Evolutionary conservation across 2,888 invertebrate genomes (phyloP), one percentile per base, ranked within the genome.

Genomic region (Tenthredo scrophulariae): DNA sequence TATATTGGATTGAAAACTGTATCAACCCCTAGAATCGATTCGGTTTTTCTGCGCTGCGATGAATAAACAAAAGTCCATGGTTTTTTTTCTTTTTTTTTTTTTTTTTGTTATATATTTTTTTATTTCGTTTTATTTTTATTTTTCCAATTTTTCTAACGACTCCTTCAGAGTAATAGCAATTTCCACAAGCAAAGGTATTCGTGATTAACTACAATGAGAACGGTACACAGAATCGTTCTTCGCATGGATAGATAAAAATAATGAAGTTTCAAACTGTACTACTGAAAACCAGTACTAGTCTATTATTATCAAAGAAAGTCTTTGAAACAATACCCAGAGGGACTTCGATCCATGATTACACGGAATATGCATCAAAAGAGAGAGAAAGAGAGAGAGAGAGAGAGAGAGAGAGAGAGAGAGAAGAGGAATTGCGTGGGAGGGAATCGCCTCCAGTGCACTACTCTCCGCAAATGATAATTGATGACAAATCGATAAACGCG

Each of bases 401-500:
- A 58, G 79, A 33, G 58, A 75, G 22, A 15, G 26, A 10, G 29
- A 40, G 46, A 22, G 40, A 26, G 46, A 50, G 74, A n/a, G 75
- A 46, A 15, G 22, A 15, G 75, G 2, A 46, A 46, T 33, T 18
- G 40, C 72, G 4, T 29, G 54, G 46, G 46, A 22, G 18, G 54
- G 33, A 18, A 50, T 54, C 46, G 33, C 77, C 46, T 33, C 29
- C 29, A 22, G 74, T 33, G 29, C 80, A 62, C 46, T 67, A 67
- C 54, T 62, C 58, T 83, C 70, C 50, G 46, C 83, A 83, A 83
- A 83, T 83, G 83, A 83, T 83, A 70, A 83, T 83, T 83, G 65
- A 70, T 70, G 67, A 83, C 67, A 33, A 83, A 83, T 83, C 83
- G 83, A 83, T 83, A 65, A 50, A 65, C 83, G 67, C 46, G 83